These are phyloP conservation scores for Mythimna ferrago DNA, from an alignment of 2,888 invertebrate species.

Conservation along the genomic window DNA sequence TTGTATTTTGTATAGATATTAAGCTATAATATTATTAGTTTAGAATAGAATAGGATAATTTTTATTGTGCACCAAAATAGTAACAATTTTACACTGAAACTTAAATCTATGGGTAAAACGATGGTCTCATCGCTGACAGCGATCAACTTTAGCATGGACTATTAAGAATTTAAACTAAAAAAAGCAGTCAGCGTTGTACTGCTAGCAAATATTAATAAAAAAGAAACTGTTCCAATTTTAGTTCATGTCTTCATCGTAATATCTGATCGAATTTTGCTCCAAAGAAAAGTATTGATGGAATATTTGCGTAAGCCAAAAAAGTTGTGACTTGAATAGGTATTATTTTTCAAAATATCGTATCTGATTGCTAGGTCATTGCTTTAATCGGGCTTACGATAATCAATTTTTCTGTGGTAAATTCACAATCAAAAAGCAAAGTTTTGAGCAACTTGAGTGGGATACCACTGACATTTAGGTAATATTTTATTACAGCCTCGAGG, in stretches of 20 bases:
- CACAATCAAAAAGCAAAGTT: neutral
- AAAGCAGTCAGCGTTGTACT: too few relatives aligned
- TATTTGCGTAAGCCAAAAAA: slow-evolving; percentile 5
- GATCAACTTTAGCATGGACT: too few relatives aligned
- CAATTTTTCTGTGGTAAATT: neutral
- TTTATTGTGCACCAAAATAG: too few relatives aligned
- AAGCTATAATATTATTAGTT: too few relatives aligned
- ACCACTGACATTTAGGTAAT: slow-evolving; percentile 2
- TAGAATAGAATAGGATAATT: too few relatives aligned
- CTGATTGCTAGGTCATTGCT: slow-evolving; percentile 4
- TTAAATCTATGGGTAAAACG: too few relatives aligned
- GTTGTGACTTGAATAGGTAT: slow-evolving; percentile 1
- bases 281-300: neutral
- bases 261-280: neutral
- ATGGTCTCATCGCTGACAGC: too few relatives aligned
- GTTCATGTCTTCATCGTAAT: slow-evolving; percentile 8
- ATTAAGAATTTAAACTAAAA: too few relatives aligned
- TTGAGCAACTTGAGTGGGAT: slow-evolving; percentile 1
- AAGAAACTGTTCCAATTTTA: too few relatives aligned
- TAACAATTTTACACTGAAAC: too few relatives aligned
- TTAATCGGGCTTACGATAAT: slow-evolving; percentile 13
- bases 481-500: slow-evolving; percentile 14
- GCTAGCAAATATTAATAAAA: too few relatives aligned
- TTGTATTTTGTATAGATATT: too few relatives aligned
- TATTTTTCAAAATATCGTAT: slow-evolving; percentile 8